Conservation (phyloP, 2,888 invertebrate species). For the Troides helena region DNA sequence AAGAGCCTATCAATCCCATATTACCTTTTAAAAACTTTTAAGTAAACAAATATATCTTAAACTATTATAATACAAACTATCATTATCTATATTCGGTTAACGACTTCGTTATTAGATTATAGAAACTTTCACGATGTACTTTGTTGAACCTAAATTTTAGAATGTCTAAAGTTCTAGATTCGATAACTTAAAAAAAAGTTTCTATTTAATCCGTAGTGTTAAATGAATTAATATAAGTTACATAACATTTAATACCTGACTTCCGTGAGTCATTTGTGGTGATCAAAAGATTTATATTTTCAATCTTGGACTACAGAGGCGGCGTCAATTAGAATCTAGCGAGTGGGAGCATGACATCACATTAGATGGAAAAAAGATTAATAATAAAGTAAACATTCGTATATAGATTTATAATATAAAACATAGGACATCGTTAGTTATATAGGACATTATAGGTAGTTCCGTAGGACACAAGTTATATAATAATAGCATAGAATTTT, state of each 20-base stretch:
- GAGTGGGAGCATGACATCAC: constrained; percentile 56
- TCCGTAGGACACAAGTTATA: too few relatives aligned
- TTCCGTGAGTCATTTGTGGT: constrained; percentile 6
- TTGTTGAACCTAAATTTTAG: not conserved
- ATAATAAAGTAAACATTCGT: constrained; percentile 68
- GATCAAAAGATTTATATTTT: constrained; percentile 7
- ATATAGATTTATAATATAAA: constrained; percentile 39
- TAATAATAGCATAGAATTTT: too few relatives aligned
- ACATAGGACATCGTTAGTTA: not conserved
- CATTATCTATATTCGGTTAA: too few relatives aligned
- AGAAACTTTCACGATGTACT: not conserved
- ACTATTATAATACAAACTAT: too few relatives aligned
- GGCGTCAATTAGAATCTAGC: constrained; percentile 20
- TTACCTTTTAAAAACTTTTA: too few relatives aligned
- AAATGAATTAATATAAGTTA: not conserved
- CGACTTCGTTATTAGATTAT: too few relatives aligned
- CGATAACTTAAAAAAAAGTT: not conserved
- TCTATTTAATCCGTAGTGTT: not conserved
- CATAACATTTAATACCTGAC: not conserved
- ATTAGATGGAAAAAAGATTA: constrained; percentile 63
- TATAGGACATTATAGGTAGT: too few relatives aligned
- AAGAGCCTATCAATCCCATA: too few relatives aligned
- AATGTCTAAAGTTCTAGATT: not conserved
- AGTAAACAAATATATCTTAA: too few relatives aligned
- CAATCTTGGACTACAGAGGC: constrained; percentile 3